A percentile compares a stretch with the other conserved stretches of the same genome.
These are phyloP conservation scores for Amazonetta brasiliensis DNA, from an alignment of 2,797 vertebrate species.

Conservation along the genomic window DNA sequence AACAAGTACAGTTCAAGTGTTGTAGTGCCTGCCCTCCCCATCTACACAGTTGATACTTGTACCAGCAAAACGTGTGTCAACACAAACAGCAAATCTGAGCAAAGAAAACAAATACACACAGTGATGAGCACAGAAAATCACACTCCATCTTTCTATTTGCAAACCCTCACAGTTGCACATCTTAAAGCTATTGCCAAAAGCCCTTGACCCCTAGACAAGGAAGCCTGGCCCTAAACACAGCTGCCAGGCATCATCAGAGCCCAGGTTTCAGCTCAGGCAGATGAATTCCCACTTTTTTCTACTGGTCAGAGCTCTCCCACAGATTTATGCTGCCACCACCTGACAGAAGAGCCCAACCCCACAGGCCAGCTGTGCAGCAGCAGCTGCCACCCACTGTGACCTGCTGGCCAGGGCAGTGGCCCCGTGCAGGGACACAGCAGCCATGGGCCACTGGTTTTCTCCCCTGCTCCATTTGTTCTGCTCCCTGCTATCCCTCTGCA, in stretches of 20 bases:
- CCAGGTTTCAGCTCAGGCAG: not conserved
- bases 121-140: fast-evolving
- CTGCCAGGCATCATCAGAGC: not conserved
- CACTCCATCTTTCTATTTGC: not conserved
- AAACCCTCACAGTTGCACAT: not conserved
- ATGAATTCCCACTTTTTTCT: not conserved
- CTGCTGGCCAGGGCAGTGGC: not conserved
- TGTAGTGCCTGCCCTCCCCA: not conserved
- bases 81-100: not conserved
- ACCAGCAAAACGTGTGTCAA: not conserved
- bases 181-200: not conserved
- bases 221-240: not conserved
- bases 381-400: fast-evolving
- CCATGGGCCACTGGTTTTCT: not conserved
- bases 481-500: not conserved
- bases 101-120: not conserved
- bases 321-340: constrained; percentile 64
- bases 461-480: not conserved
- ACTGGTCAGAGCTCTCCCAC: not conserved
- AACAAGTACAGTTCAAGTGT: not conserved
- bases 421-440: not conserved
- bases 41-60: not conserved
- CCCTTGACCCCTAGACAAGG: not conserved
- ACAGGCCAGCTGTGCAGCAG: fast-evolving
- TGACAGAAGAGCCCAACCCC: constrained; percentile 5